Conservation (phyloP, 2,797 vertebrate species). For the Clarias laeviceps region DNA sequence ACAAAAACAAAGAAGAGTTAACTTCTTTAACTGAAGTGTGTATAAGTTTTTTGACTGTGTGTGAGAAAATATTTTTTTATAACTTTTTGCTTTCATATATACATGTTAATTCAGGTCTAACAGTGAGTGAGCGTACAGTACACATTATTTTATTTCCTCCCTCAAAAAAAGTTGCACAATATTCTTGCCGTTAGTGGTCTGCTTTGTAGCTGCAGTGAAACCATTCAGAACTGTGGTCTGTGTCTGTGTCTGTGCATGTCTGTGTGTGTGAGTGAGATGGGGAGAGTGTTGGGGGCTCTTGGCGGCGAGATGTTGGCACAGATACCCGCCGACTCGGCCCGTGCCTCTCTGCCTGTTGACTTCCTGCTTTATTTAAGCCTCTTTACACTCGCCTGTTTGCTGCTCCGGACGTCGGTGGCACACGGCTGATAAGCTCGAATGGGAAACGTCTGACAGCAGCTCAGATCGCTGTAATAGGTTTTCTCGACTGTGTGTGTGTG, state of each 20-base stretch:
- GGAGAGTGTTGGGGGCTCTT: conserved; percentile 31
- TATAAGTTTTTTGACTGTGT: too few relatives aligned
- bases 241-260: conserved; percentile 5
- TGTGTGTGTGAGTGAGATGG: conserved; percentile 1
- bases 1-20: too few relatives aligned
- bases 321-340: conserved; percentile 58
- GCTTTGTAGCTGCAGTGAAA: neutral
- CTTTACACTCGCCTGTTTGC: conserved; percentile 74
- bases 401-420: conserved; percentile 73
- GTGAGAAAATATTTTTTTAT: too few relatives aligned
- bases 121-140: neutral
- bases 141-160: neutral
- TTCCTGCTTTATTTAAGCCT: conserved; percentile 78
- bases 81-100: too few relatives aligned
- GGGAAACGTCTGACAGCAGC: conserved; percentile 71
- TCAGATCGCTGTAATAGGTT: conserved; percentile 74
- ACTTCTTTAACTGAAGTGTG: too few relatives aligned
- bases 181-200: conserved; percentile 6
- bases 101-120: neutral
- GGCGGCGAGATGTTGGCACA: conserved; percentile 57
- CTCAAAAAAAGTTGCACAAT: neutral
- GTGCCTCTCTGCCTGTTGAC: conserved; percentile 62
- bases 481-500: conserved; percentile 59
- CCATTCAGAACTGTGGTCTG: neutral
- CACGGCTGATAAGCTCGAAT: conserved; percentile 73